Conservation (phyloP, 2,797 vertebrate genomes). For the Chrysolophus pictus region DNA sequence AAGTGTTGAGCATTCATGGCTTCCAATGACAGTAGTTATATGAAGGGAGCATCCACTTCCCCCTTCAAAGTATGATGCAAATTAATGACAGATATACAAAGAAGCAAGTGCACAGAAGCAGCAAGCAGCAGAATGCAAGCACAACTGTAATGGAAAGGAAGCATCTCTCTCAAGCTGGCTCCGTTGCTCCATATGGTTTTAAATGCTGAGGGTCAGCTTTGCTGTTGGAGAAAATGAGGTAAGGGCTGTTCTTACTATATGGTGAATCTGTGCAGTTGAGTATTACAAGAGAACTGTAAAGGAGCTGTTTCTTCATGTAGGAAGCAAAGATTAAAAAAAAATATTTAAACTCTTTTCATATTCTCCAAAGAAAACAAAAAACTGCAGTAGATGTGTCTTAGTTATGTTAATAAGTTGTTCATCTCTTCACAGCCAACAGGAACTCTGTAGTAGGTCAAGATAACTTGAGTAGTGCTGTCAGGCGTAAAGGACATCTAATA, state of each 20-base stretch:
- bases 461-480: background rate
- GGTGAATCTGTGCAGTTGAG: background rate
- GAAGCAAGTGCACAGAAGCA: background rate
- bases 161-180: conserved; percentile 7
- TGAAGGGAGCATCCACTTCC: conserved; percentile 46
- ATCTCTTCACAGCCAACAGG: background rate
- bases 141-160: conserved; percentile 9
- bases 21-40: background rate
- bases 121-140: conserved; percentile 32
- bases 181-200: background rate
- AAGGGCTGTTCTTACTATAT: background rate
- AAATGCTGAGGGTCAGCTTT: background rate
- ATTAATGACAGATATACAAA: background rate
- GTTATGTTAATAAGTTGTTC: background rate
- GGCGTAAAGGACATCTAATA: background rate
- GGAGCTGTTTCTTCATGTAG: background rate
- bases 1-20: background rate
- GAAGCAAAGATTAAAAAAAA: background rate
- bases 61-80: conserved; percentile 24
- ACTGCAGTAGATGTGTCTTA: background rate
- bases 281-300: background rate
- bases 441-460: background rate
- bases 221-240: background rate
- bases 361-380: background rate
- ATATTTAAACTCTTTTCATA: background rate